Evolutionary conservation across 2,797 vertebrate genomes (phyloP), one percentile per base, ranked within the genome.

Genomic region (Botia kubotai): DNA sequence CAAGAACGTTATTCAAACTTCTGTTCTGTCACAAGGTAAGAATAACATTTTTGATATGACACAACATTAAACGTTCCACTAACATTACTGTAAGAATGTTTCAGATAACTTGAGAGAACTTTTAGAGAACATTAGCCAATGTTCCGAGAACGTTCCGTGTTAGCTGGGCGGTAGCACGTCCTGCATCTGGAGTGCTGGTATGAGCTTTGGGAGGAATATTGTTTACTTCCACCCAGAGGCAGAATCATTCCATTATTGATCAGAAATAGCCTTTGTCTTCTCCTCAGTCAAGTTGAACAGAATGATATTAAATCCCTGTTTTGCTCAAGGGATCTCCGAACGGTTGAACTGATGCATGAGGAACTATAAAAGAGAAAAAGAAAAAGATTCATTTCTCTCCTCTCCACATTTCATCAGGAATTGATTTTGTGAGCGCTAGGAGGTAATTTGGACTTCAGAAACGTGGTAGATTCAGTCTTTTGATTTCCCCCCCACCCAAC

Each of bases 201-300:
- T 73, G 82, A 85, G 86, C 72, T 74, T 71, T 62, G 63, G 36
- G 19, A 68, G 72, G 69, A 83, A 29, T 75, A 57, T 83, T 87
- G 84, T 89, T 82, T 82, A 81, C 83, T 2, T 77, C 79, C 48
- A 81, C 70, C 71, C 60, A 72, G 72, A 77, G 83, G 74, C 55
- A 75, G 75, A 79, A 75, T 62, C 84, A 48, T 82, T 88, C 78
- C 86, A 70, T 87, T 86, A 89, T 91, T 81, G 89, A 89, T 92
- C 83, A 85, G 83, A 86, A 90, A 84, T 83, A 87, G 85, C 85
- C 80, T 79, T 85, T 87, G 82, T 88, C 77, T 77, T 77, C 57
- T 82, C 70, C 65, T 83, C 84, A 87, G 82, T 87, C 87, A 82
- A 84, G 84, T 87, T 85, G 76, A 88, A 74, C 82, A 87, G 76